phyloP scores from a whole-genome alignment of 2,113 vertebrate genomes.

The Myotis brandtii region DNA sequence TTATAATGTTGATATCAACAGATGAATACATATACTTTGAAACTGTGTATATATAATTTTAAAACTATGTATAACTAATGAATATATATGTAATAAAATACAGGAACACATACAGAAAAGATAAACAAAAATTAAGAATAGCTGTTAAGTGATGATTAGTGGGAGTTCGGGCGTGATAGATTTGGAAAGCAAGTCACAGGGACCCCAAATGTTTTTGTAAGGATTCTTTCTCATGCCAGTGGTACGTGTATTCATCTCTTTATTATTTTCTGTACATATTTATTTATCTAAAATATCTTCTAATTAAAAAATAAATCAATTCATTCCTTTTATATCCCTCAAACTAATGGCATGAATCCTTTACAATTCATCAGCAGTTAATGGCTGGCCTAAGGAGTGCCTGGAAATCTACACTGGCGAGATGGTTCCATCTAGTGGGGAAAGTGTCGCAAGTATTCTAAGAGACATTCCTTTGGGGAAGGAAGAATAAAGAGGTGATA shows the following conservation, averaged over 20 bases:
- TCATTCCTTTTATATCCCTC: constrained; percentile 37
- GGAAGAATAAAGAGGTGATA: constrained; percentile 24
- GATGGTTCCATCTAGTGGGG: constrained; percentile 69
- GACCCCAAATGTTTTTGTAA: neutral
- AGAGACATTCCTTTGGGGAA: constrained; percentile 28
- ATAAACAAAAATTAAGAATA: constrained; percentile 24
- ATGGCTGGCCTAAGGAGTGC: neutral
- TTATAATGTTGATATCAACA: neutral
- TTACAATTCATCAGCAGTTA: constrained; percentile 5
- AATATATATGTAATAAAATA: constrained; percentile 8
- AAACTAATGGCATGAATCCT: neutral
- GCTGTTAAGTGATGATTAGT: neutral
- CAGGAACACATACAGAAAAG: neutral
- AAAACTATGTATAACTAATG: neutral
- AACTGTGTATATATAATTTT: neutral
- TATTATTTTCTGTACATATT: constrained; percentile 26
- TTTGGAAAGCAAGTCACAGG: constrained; percentile 2
- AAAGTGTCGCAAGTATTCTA: neutral
- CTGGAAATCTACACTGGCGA: neutral
- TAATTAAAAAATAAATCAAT: constrained; percentile 1
- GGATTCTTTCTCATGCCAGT: neutral
- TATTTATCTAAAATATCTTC: neutral
- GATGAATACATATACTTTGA: neutral
- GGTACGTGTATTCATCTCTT: constrained; percentile 4
- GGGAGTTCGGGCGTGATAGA: neutral